Conservation (phyloP, 2,888 invertebrate species). For the Pelosia muscerda region DNA sequence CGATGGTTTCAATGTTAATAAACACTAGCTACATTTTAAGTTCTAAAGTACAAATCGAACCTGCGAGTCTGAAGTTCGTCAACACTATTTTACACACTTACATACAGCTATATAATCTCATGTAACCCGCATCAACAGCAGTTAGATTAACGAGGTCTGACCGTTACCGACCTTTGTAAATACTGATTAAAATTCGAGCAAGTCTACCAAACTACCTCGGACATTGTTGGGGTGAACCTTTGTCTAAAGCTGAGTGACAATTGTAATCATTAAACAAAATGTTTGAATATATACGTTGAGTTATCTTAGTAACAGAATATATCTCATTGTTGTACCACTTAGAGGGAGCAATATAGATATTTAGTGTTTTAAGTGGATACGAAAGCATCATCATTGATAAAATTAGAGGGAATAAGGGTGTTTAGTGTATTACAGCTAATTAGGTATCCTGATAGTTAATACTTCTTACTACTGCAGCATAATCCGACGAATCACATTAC, state of each 20-base stretch:
- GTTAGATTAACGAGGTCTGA: slow-evolving; percentile 15
- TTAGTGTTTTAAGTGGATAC: too few relatives aligned
- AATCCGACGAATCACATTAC: too few relatives aligned
- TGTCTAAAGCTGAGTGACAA: slow-evolving; percentile 8
- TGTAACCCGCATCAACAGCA: slow-evolving; percentile 12
- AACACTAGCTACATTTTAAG: neutral
- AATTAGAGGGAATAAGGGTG: too few relatives aligned
- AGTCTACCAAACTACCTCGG: slow-evolving; percentile 1
- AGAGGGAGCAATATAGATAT: too few relatives aligned
- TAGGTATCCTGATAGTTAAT: too few relatives aligned
- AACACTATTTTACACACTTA: neutral
- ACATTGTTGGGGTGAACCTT: neutral
- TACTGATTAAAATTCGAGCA: slow-evolving; percentile 12
- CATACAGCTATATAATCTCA: neutral
- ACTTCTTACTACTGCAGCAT: too few relatives aligned
- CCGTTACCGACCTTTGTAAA: slow-evolving; percentile 5
- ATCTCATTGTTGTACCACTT: neutral
- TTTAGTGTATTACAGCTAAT: too few relatives aligned
- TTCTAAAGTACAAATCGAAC: neutral
- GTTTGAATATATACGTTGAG: neutral
- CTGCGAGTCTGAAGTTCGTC: neutral
- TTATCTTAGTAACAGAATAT: neutral
- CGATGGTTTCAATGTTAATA: too few relatives aligned
- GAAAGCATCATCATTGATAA: too few relatives aligned
- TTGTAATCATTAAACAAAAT: neutral